Conservation (phyloP, 2,888 invertebrate genomes). For the Polymixis lichenea region DNA sequence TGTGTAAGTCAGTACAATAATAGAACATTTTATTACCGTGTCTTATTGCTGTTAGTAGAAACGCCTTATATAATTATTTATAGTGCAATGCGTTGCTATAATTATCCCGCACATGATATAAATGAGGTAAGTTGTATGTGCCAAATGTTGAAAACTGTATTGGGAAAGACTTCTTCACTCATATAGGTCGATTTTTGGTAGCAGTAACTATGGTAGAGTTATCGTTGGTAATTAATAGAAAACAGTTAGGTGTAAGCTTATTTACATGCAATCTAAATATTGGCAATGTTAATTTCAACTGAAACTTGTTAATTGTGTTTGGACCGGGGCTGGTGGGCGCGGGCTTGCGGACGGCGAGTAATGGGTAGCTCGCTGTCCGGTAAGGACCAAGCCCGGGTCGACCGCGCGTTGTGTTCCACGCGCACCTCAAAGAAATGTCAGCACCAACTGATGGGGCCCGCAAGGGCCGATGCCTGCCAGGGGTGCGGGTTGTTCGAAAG, state of each 20-base stretch:
- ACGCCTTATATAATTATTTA: slow-evolving; percentile 22
- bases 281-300: neutral
- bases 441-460: too few relatives aligned
- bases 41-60: neutral
- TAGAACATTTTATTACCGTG: neutral
- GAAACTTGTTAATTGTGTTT: neutral
- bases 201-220: too few relatives aligned
- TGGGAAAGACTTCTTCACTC: neutral
- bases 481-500: too few relatives aligned
- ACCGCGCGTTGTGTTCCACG: too few relatives aligned
- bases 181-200: neutral
- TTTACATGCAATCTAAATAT: neutral
- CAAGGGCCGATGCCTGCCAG: too few relatives aligned
- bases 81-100: slow-evolving; percentile 16
- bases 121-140: slow-evolving; percentile 7
- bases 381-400: too few relatives aligned
- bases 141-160: slow-evolving; percentile 15
- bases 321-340: too few relatives aligned
- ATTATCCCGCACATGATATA: slow-evolving; percentile 12
- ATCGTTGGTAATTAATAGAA: neutral
- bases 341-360: too few relatives aligned
- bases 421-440: too few relatives aligned
- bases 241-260: neutral
- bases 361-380: too few relatives aligned
- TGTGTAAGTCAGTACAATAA: neutral